A percentile compares a stretch with the other conserved stretches of the same genome.
Conservation (phyloP, 1,140 invertebrate species). For the Listronotus bonariensis region DNA sequence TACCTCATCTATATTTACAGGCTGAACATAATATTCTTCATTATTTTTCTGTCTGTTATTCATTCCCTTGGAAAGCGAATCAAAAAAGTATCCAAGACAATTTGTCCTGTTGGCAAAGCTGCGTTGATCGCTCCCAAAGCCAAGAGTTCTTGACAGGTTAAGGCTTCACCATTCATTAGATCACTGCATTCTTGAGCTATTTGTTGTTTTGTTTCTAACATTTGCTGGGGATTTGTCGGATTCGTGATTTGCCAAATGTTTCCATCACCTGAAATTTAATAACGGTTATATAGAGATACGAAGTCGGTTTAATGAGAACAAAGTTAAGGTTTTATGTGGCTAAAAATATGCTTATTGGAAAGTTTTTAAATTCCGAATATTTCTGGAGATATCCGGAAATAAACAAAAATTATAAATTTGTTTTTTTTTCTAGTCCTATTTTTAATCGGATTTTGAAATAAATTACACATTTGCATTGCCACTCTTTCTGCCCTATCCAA, state of each 20-base stretch:
- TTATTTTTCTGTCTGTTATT: conserved; percentile 45
- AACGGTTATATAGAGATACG: no score
- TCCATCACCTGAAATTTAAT: conserved; percentile 59
- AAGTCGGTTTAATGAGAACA: no score
- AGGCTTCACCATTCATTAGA: conserved; percentile 63
- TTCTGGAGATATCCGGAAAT: no score
- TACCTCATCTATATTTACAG: conserved; percentile 56
- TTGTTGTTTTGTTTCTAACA: conserved; percentile 49
- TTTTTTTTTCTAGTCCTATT: no score
- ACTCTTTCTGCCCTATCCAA: no score
- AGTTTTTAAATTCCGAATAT: not conserved
- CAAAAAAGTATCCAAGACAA: conserved; percentile 81
- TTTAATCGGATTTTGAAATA: no score
- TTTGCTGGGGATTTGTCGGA: conserved; percentile 51
- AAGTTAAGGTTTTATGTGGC: no score
- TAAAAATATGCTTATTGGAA: not conserved
- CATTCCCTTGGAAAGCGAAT: conserved; percentile 75
- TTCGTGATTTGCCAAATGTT: conserved; percentile 66
- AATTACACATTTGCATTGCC: no score
- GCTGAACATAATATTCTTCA: conserved; percentile 48
- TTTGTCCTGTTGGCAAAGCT: conserved; percentile 85
- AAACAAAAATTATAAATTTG: no score
- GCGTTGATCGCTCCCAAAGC: conserved; percentile 89
- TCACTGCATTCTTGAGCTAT: conserved; percentile 58
- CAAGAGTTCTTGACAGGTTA: conserved; percentile 90